These are phyloP conservation scores for Microcebus tavaratra DNA, from an alignment of 2,113 vertebrate species.

Conservation along the genomic window DNA sequence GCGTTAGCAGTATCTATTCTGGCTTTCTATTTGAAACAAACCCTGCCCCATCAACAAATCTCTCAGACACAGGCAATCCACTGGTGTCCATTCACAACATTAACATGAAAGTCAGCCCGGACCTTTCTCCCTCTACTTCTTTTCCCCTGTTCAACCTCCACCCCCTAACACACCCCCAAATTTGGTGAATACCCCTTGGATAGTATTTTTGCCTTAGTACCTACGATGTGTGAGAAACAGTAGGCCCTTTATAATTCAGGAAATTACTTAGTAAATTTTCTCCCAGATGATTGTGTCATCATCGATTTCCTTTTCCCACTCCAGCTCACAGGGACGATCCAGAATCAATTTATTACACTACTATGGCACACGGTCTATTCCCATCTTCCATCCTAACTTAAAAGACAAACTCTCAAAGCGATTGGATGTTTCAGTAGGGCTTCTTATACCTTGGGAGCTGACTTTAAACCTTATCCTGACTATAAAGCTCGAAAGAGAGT, in stretches of 20 bases:
- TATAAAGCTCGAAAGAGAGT: background rate
- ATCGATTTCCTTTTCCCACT: background rate
- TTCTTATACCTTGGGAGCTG: background rate
- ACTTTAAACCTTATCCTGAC: conserved; percentile 4
- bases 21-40: background rate
- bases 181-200: background rate
- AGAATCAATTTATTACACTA: background rate
- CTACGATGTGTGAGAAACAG: background rate
- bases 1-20: background rate
- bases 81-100: background rate
- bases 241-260: background rate
- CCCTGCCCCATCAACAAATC: background rate
- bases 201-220: background rate
- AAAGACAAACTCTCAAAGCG: background rate
- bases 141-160: background rate
- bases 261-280: background rate
- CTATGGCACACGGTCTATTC: background rate
- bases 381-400: background rate
- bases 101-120: background rate
- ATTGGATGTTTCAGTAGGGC: background rate
- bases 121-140: background rate
- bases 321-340: background rate
- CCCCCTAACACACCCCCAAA: background rate
- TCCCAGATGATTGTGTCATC: background rate
- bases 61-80: background rate